Percentiles rank a stretch among this genome's conserved stretches.
Conservation (phyloP, 2,113 vertebrate species). For the Empidonax traillii region DNA sequence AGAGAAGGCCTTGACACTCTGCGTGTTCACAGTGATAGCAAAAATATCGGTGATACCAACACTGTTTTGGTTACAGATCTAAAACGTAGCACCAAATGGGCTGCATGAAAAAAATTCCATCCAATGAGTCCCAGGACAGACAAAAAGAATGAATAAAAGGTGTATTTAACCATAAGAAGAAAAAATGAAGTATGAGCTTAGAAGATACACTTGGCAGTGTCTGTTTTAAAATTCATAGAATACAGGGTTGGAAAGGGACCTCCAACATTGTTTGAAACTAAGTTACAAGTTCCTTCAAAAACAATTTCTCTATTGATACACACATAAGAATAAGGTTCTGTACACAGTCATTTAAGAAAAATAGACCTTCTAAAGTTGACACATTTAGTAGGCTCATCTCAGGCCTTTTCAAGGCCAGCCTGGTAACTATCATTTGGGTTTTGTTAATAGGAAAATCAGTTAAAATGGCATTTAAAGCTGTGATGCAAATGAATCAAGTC, state of each 20-base stretch:
- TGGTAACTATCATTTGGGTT: not conserved
- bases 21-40: accelerated
- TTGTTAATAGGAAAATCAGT: not conserved
- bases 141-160: not conserved
- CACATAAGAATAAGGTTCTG: not conserved
- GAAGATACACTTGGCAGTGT: not conserved
- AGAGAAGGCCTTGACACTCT: accelerated
- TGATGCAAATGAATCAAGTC: conserved; percentile 10
- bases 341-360: not conserved
- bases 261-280: not conserved
- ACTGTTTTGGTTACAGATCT: not conserved
- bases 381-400: not conserved
- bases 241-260: not conserved
- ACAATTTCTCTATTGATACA: not conserved
- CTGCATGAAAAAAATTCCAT: not conserved
- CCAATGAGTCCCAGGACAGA: not conserved
- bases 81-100: not conserved
- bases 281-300: not conserved
- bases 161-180: not conserved
- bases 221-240: not conserved
- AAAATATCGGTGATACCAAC: accelerated
- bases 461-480: not conserved
- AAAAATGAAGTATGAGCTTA: not conserved
- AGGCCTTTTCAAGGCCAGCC: not conserved
- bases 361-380: not conserved